Conservation (phyloP, 2,888 invertebrate species). For the Dryadula phaetusa region DNA sequence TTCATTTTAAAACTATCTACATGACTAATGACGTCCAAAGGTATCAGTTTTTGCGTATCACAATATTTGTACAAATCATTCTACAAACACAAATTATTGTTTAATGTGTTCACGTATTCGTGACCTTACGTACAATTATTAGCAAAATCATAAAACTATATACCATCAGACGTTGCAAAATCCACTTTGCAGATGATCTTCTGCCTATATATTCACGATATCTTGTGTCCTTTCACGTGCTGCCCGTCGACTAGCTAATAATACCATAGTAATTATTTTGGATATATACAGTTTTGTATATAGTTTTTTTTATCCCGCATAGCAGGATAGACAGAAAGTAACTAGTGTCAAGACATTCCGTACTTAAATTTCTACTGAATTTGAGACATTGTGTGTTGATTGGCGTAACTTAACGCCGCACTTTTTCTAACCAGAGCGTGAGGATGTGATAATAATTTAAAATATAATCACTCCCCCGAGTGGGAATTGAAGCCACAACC, state of each 20-base stretch:
- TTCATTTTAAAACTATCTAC: no score
- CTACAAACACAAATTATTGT: not conserved
- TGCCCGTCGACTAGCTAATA: conserved; percentile 13
- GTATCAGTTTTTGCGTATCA: not conserved
- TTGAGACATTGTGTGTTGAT: no score
- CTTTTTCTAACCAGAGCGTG: no score
- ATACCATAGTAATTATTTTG: conserved; percentile 2
- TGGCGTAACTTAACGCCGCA: no score
- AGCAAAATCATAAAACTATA: conserved; percentile 16
- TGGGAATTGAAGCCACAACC: no score
- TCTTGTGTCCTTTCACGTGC: conserved; percentile 28
- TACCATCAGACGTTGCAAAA: conserved; percentile 18
- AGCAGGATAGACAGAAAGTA: no score
- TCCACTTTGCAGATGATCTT: conserved; percentile 20
- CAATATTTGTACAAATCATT: conserved; percentile 1
- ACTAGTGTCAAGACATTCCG: no score
- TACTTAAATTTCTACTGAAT: no score
- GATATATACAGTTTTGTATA: no score
- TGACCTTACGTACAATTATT: conserved; percentile 15
- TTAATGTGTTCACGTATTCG: not conserved
- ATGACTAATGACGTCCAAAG: not conserved
- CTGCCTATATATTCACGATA: conserved; percentile 22
- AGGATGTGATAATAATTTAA: no score
- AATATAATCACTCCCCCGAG: no score
- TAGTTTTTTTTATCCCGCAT: no score